phyloP scores from a whole-genome alignment of 2,888 invertebrate genomes.

The Pegoplata infirma region DNA sequence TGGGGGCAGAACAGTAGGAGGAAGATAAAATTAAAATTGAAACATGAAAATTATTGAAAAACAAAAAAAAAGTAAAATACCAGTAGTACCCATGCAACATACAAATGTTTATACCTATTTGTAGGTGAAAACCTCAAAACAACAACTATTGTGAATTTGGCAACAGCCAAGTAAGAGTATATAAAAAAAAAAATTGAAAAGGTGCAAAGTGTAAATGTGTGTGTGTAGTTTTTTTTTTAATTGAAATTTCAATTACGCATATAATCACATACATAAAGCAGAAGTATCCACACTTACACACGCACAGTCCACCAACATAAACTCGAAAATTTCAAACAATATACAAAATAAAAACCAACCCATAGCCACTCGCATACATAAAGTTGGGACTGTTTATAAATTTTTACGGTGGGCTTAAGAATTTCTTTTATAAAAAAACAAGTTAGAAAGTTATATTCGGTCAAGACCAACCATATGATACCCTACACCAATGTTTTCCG shows the following conservation, averaged over 20 bases:
- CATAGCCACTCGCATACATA: background rate
- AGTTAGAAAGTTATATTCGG: no score
- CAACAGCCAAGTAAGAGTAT: background rate
- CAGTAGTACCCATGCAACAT: no score
- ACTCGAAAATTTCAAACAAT: background rate
- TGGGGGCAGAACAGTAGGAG: background rate
- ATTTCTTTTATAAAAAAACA: background rate
- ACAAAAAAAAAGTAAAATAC: conserved; percentile 4
- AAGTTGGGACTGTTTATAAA: background rate
- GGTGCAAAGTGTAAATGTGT: conserved; percentile 40
- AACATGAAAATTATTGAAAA: conserved; percentile 21
- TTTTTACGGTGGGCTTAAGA: background rate
- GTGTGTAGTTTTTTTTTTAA: no score
- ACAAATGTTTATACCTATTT: no score
- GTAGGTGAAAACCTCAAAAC: conserved; percentile 16
- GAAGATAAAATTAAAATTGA: conserved; percentile 4
- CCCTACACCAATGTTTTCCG: no score
- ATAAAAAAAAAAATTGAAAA: conserved; percentile 15
- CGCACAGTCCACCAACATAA: background rate
- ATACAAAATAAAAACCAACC: no score
- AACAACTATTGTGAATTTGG: conserved; percentile 29
- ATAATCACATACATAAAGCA: conserved; percentile 26
- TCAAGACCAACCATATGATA: no score
- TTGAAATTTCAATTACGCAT: conserved; percentile 56
- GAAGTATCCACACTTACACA: background rate